Conservation (phyloP, 2,888 invertebrate genomes). For the Amphimallon solstitiale region DNA sequence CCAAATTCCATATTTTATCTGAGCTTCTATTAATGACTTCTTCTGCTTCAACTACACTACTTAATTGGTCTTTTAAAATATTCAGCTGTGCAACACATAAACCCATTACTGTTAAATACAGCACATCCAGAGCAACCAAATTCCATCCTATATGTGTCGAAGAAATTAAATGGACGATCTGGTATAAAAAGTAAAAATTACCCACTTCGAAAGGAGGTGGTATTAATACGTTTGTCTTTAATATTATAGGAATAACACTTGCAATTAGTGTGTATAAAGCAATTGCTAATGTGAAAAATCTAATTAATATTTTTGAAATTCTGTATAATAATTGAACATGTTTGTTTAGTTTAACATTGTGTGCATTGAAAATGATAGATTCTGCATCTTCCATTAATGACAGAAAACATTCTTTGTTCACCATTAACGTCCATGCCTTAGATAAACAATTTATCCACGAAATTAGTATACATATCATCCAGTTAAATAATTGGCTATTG, state of each 20-base stretch:
- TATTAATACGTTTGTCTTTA: background rate
- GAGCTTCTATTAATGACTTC: too few species aligned
- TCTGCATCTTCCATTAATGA: background rate
- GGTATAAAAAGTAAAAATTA: background rate
- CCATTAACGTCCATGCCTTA: background rate
- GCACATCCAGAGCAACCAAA: constrained; percentile 19
- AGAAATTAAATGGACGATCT: background rate
- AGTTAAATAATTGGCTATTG: background rate
- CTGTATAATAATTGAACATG: background rate
- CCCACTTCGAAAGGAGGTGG: background rate
- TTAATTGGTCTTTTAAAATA: background rate
- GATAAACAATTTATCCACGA: background rate
- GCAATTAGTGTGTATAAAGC: background rate
- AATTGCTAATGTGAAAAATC: background rate
- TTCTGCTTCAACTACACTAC: background rate
- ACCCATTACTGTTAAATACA: constrained; percentile 18
- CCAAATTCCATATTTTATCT: background rate
- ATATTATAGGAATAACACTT: background rate
- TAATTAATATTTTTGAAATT: background rate
- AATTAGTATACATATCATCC: constrained; percentile 5
- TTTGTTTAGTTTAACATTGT: background rate
- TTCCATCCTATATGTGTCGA: constrained; percentile 4
- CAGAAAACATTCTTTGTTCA: background rate
- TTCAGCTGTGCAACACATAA: constrained; percentile 17
- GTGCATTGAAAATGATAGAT: background rate